Percentiles rank a stretch among this genome's conserved stretches.
Evolutionary conservation across 1,140 invertebrate species (phyloP).

Genomic region (Ceratitis capitata): DNA sequence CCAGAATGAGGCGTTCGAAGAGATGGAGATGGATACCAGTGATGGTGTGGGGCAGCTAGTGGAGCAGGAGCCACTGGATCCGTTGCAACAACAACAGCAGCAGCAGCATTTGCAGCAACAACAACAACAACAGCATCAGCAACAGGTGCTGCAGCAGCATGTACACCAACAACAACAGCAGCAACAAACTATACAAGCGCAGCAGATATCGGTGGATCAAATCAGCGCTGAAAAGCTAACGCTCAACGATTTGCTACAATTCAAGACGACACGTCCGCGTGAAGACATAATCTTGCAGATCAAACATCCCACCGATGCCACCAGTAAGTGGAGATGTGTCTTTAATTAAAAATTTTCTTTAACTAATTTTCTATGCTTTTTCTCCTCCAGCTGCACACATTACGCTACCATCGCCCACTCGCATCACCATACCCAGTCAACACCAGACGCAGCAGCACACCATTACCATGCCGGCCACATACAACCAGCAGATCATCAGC

Average conservation of each 20-base stretch:
- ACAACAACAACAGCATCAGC: slow-evolving; percentile 50
- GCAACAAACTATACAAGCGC: slow-evolving; percentile 53
- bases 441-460: slow-evolving; percentile 54
- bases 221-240: slow-evolving; percentile 61
- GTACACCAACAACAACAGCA: slow-evolving; percentile 46
- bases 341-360: not conserved
- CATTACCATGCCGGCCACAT: slow-evolving; percentile 61
- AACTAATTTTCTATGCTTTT: not conserved
- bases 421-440: slow-evolving; percentile 44
- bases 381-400: slow-evolving; percentile 53
- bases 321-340: slow-evolving; percentile 46
- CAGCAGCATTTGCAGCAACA: slow-evolving; percentile 47
- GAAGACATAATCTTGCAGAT: slow-evolving; percentile 63
- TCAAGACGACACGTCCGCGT: slow-evolving; percentile 54
- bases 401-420: slow-evolving; percentile 57
- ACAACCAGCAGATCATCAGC: slow-evolving; percentile 63
- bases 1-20: slow-evolving; percentile 58
- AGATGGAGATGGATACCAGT: slow-evolving; percentile 60
- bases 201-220: slow-evolving; percentile 53
- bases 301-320: slow-evolving; percentile 57
- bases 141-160: slow-evolving; percentile 46
- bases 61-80: slow-evolving; percentile 59
- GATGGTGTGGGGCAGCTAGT: slow-evolving; percentile 54
- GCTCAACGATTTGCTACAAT: slow-evolving; percentile 60
- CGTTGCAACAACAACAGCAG: slow-evolving; percentile 49